A percentile compares a stretch with the other conserved stretches of the same genome.
Evolutionary conservation across 1,140 invertebrate species (phyloP).

Genomic region (Glossosoma conforme): DNA sequence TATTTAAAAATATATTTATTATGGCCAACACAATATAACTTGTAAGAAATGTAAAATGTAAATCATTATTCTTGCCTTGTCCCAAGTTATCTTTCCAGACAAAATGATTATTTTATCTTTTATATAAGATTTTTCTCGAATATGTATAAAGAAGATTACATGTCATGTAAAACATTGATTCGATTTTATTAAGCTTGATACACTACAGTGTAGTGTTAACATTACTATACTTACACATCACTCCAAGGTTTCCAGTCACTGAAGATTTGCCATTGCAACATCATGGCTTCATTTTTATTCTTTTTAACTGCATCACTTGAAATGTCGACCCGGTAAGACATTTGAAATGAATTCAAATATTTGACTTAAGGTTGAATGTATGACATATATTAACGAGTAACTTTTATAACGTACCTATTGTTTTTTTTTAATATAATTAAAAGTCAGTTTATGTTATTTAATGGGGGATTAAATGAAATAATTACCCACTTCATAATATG

Average conservation of each 20-base stretch:
- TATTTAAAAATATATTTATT: too few species aligned
- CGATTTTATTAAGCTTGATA: neutral
- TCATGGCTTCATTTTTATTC: conserved; percentile 17
- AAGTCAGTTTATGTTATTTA: too few species aligned
- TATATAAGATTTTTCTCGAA: too few species aligned
- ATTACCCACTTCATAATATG: too few species aligned
- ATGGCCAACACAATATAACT: neutral
- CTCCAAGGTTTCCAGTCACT: conserved; percentile 27
- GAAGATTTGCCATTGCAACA: conserved; percentile 29
- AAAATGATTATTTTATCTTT: neutral
- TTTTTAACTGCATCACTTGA: conserved; percentile 1
- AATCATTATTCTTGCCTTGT: neutral
- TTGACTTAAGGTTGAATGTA: too few species aligned
- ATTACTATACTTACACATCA: conserved; percentile 35
- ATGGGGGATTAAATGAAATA: too few species aligned
- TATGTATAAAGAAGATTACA: neutral
- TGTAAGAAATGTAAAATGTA: too few species aligned
- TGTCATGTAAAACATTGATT: neutral
- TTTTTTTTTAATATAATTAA: too few species aligned
- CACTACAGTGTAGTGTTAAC: neutral
- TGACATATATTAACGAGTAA: too few species aligned
- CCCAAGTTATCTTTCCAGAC: neutral
- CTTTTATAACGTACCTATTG: too few species aligned
- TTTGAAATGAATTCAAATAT: too few species aligned
- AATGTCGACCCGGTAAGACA: too few species aligned